Evolutionary conservation across 2,113 vertebrate genomes (phyloP).

Genomic region (Cariama cristata): DNA sequence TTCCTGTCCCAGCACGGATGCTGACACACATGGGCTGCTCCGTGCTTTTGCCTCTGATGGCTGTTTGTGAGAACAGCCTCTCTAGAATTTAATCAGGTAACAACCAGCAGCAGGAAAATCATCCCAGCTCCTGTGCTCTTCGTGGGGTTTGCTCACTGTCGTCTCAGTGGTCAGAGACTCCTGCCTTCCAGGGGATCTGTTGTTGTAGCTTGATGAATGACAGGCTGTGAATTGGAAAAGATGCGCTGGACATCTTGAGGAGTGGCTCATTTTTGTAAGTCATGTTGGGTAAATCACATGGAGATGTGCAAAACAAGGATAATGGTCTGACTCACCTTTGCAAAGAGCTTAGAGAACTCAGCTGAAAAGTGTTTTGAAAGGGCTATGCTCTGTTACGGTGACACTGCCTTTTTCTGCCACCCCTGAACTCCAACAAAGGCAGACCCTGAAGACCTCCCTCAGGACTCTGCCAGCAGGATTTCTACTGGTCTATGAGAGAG

Average conservation of each 20-base stretch:
- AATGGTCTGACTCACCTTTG: neutral
- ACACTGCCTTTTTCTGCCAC: neutral
- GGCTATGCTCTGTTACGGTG: neutral
- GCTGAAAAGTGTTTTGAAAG: neutral
- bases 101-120: neutral
- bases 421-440: neutral
- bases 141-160: neutral
- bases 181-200: neutral
- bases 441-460: neutral
- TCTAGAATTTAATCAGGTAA: neutral
- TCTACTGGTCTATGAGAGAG: neutral
- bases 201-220: neutral
- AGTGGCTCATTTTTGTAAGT: neutral
- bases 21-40: neutral
- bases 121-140: neutral
- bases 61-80: neutral
- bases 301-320: neutral
- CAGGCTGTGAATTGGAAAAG: neutral
- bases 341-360: neutral
- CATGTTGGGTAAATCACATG: neutral
- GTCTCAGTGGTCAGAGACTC: neutral
- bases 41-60: neutral
- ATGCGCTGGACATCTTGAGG: neutral
- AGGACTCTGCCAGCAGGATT: neutral
- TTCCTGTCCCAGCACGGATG: neutral